Base-by-base conservation (phyloP, 1,140 invertebrate species). In the Prorops nasuta region DNA sequence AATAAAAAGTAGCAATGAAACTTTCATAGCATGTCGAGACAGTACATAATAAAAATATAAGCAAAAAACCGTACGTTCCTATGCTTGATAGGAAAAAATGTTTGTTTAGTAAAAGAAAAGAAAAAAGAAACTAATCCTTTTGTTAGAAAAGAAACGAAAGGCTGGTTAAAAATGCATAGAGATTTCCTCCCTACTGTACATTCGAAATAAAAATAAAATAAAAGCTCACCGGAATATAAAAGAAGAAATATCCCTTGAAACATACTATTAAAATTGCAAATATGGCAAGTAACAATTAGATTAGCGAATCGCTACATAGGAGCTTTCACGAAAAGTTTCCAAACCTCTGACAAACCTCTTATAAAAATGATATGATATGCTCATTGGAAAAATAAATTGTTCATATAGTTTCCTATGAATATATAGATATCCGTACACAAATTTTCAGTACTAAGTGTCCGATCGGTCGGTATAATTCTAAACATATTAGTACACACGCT, bases 361-460 rank as follows among this genome's bases (percentile, higher is more conserved):
- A 76, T 76, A 76, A 78, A 78, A 78, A 78, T 76, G 75, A 78
- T 78, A 78, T 78, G 75, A 76, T 77, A 75, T 76, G 75, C 75
- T 74, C 67, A 60, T 77, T 76, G 72, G 63, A 78, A 77, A 78
- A 76, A 78, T 78, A 78, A 78, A 74, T 76, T 73, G 71, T 61
- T 73, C 63, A 62, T 54, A 17, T 65, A 57, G 70, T 66, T 70
- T 58, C 71, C 64, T 76, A 72, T 66, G 62, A 71, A 69, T 73
- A 69, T n/a, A n/a, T 74, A 72, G 66, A 72, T 71, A 71, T 67
- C 60, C 64, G 65, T 67, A 67, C 57, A 64, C 60, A 69, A 71
- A 70, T 58, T 60, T 56, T 60, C 51, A 58, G 51, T 63, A 63
- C 54, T 61, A 57, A 40, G 42, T 60, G 59, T 57, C 49, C 57